Conservation (phyloP, 2,888 invertebrate species). For the Athrips mouffetella region DNA sequence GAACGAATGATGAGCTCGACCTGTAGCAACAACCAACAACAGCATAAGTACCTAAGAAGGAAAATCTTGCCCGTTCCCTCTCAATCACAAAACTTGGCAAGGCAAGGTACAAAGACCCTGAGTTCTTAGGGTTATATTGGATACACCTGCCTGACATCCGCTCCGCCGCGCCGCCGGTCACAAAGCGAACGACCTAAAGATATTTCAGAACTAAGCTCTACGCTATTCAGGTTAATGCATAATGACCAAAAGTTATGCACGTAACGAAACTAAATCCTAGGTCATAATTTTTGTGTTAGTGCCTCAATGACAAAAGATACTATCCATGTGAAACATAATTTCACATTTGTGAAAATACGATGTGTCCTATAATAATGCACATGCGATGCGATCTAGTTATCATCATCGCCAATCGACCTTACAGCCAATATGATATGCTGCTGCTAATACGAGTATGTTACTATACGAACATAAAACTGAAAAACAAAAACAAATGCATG, state of each 20-base stretch:
- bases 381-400: too few relatives aligned
- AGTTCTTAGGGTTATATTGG: not conserved
- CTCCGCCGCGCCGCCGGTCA: slow-evolving; percentile 2
- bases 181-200: slow-evolving; percentile 6
- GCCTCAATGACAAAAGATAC: not conserved
- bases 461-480: too few relatives aligned
- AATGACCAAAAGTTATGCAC: slow-evolving; percentile 12
- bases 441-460: too few relatives aligned
- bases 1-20: not conserved
- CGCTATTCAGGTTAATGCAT: slow-evolving; percentile 18
- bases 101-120: not conserved
- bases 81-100: not conserved
- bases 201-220: slow-evolving; percentile 14
- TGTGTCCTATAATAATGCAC: not conserved
- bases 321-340: not conserved
- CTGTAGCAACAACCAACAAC: not conserved
- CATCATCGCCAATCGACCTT: too few relatives aligned
- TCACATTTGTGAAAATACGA: not conserved
- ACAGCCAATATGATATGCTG: too few relatives aligned
- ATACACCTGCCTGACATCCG: not conserved
- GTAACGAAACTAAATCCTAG: slow-evolving; percentile 3
- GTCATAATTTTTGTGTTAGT: not conserved
- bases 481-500: too few relatives aligned
- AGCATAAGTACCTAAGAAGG: too few relatives aligned
- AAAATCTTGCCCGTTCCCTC: not conserved